phyloP scores from a whole-genome alignment of 1,140 invertebrate species.

The Panulirus ornatus region DNA sequence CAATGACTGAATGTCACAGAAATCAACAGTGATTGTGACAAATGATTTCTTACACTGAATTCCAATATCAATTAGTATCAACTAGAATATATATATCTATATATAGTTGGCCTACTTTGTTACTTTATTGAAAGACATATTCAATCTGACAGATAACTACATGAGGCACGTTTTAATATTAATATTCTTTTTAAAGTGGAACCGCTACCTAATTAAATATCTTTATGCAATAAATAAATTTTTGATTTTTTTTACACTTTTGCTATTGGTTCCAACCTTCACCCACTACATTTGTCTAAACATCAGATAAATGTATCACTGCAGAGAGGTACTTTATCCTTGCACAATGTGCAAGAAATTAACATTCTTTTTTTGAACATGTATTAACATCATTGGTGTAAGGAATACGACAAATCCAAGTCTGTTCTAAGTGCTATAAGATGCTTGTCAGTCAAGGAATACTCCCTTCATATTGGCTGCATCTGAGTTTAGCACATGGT shows the following conservation, averaged over 20 bases:
- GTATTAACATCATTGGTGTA: not conserved
- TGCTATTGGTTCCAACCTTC: not conserved
- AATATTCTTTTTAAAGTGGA: not conserved
- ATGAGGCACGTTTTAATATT: slow-evolving; percentile 1
- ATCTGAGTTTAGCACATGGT: slow-evolving; percentile 1
- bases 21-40: not conserved
- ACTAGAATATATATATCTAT: not conserved
- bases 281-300: slow-evolving; percentile 5
- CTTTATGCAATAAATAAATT: not conserved
- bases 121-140: slow-evolving; percentile 10
- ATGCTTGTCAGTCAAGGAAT: not conserved
- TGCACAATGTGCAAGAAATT: not conserved
- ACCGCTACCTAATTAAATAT: not conserved
- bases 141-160: slow-evolving; percentile 11
- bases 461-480: not conserved
- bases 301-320: not conserved
- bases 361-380: not conserved
- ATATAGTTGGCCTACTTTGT: not conserved
- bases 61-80: not conserved
- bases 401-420: not conserved
- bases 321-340: not conserved
- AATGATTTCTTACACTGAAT: not conserved
- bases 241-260: slow-evolving; percentile 12
- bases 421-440: not conserved
- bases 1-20: not conserved